Base-by-base conservation (phyloP, 2,113 vertebrate species). In the Falco punctatus region DNA sequence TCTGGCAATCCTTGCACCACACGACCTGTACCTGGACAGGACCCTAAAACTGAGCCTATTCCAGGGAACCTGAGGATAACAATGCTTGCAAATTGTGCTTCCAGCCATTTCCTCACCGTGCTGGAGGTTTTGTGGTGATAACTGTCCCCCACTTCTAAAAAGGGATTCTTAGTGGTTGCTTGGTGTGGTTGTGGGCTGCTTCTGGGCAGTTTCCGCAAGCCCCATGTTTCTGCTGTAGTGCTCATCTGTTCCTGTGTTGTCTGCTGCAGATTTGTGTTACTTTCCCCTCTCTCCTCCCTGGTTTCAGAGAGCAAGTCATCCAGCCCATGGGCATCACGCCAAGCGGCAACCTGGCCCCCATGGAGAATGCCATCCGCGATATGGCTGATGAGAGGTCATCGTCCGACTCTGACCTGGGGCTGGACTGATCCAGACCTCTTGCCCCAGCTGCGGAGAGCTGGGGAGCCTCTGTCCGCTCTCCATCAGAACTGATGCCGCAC, bases 251-350 rank as follows among this genome's bases (percentile, higher is more conserved):
- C 32, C 72, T 3, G 0, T 33, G 24, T 6, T 22, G 48, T 20
- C n/a, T 48, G 52, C 49, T 58, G 49, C 49, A 52, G 22, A 33
- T 10, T 3, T 16, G 48, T 28, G n/a, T 75, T 18, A 51, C 58
- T 23, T 54, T 11, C 9, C 27, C 26, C 18, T 15, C 14, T 51
- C 7, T 15, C 12, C 9, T 23, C 46, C 55, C 59, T 24, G 52
- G 32, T 62, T 70, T 9, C 97, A 99, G 99, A 89, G 98, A 98
- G 91, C 98, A 98, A 49, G 87, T 99, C 83, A 99, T 99, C 96
- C 98, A 99, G 95, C 99, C 99, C 44, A 99, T 99, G 99, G 98
- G 98, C 54, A 98, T 99, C 80, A 98, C 97, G 4, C 98, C 98
- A 15, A 99, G 98, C 2, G 99, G 99, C 38, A 99, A 96, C 88